phyloP scores from a whole-genome alignment of 2,888 invertebrate species.

The Embidobia sp. region DNA sequence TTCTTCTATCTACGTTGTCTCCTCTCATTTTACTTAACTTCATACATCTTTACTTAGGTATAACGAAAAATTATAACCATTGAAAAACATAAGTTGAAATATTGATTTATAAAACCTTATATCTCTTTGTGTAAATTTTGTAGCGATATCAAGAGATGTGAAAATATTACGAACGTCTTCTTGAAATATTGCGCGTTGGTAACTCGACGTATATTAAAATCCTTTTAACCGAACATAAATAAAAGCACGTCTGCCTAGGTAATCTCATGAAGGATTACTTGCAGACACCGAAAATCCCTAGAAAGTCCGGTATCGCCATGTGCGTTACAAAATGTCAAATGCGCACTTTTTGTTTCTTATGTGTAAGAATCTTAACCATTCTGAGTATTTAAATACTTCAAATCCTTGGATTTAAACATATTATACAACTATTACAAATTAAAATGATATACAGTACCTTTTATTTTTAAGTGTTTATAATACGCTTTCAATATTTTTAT shows the following conservation, averaged over 20 bases:
- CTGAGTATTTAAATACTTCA: not conserved
- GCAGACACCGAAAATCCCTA: conserved; percentile 60
- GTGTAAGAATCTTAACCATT: not conserved
- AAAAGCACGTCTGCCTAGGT: conserved; percentile 70
- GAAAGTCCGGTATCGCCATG: conserved; percentile 52
- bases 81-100: too few relatives aligned
- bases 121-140: conserved; percentile 37
- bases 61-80: too few relatives aligned
- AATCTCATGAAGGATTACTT: conserved; percentile 71
- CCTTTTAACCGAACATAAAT: conserved; percentile 77
- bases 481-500: too few relatives aligned
- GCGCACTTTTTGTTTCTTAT: conserved; percentile 37
- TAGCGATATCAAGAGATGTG: conserved; percentile 42
- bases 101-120: conserved; percentile 35
- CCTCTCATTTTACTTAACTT: too few relatives aligned
- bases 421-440: too few relatives aligned
- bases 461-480: too few relatives aligned
- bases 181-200: conserved; percentile 71
- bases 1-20: too few relatives aligned
- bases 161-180: conserved; percentile 71
- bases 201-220: conserved; percentile 75
- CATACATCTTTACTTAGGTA: too few relatives aligned
- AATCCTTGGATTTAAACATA: too few relatives aligned
- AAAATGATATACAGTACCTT: too few relatives aligned
- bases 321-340: conserved; percentile 44